These are phyloP conservation scores for Rhinogobio ventralis DNA, from an alignment of 2,797 vertebrate genomes.

Conservation along the genomic window DNA sequence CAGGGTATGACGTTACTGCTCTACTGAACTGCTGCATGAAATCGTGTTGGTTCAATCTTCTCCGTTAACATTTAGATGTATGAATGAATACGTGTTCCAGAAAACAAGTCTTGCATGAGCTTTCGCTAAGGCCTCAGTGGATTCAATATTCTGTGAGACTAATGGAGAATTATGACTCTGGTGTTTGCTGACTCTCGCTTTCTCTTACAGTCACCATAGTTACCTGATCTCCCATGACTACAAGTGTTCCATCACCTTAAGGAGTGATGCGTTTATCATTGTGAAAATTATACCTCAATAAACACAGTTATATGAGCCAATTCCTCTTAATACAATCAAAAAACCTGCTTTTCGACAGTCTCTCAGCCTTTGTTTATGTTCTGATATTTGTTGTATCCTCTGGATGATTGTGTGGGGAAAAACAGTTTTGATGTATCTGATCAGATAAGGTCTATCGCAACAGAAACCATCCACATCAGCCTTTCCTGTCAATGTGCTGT, in stretches of 20 bases:
- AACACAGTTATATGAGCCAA: not conserved
- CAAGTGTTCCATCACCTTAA: constrained; percentile 18
- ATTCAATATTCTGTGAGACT: constrained; percentile 42
- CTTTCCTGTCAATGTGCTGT: constrained; percentile 49
- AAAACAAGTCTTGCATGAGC: constrained; percentile 40
- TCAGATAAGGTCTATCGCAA: constrained; percentile 54
- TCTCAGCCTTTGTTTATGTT: not conserved
- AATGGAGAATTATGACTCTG: constrained; percentile 45
- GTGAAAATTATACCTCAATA: constrained; percentile 23
- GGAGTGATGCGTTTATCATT: constrained; percentile 4
- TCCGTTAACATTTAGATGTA: constrained; percentile 10
- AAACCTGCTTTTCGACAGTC: constrained; percentile 3
- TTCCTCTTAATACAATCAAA: not conserved
- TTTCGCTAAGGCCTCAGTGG: constrained; percentile 37
- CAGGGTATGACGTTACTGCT: constrained; percentile 9
- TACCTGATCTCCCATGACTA: constrained; percentile 38
- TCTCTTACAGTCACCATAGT: constrained; percentile 47
- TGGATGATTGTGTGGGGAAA: constrained; percentile 12
- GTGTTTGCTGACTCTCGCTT: constrained; percentile 46
- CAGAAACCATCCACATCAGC: constrained; percentile 35
- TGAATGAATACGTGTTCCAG: constrained; percentile 2
- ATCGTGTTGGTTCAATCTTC: not conserved
- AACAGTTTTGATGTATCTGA: constrained; percentile 42
- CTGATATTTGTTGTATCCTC: constrained; percentile 30
- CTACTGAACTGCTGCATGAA: constrained; percentile 9